Percentiles rank a stretch among this genome's conserved stretches.
Evolutionary conservation across 2,113 vertebrate species (phyloP).

Genomic region (Perca schrenkii): DNA sequence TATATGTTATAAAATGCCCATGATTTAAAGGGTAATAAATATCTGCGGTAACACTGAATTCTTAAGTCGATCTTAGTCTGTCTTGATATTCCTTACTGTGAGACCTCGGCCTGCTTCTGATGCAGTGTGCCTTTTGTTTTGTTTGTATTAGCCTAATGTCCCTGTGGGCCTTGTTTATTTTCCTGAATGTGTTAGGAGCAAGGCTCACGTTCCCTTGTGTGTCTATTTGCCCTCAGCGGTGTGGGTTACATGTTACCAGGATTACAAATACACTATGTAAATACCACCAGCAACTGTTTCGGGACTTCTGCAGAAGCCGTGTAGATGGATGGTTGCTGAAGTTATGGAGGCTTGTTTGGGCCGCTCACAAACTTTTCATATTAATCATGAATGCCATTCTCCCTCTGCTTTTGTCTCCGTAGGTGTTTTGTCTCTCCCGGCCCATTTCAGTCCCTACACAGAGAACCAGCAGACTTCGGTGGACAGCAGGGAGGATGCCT

Average conservation of each 20-base stretch:
- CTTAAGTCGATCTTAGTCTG: not conserved
- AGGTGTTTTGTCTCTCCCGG: constrained; percentile 97
- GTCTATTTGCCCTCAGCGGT: constrained; percentile 51
- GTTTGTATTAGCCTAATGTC: constrained; percentile 53
- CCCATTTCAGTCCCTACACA: constrained; percentile 96
- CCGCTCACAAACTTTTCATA: not conserved
- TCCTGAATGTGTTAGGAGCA: constrained; percentile 44
- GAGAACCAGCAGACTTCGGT: constrained; percentile 86
- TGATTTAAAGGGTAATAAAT: not conserved
- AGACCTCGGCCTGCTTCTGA: not conserved
- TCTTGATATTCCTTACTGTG: not conserved
- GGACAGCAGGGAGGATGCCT: constrained; percentile 92
- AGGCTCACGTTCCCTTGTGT: constrained; percentile 39
- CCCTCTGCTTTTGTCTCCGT: constrained; percentile 54
- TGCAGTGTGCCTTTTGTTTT: constrained; percentile 11
- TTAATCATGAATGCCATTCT: constrained; percentile 18
- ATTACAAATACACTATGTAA: constrained; percentile 41
- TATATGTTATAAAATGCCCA: not conserved
- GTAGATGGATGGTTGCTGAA: not conserved
- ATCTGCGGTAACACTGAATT: not conserved
- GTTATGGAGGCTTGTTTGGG: not conserved
- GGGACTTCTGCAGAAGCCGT: constrained; percentile 6
- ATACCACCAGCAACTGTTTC: constrained; percentile 28
- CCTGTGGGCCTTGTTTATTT: constrained; percentile 46
- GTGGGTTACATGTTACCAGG: constrained; percentile 35